Percentiles rank a stretch among this genome's conserved stretches.
Evolutionary conservation across 2,113 vertebrate genomes (phyloP).

Genomic region (Nothoprocta pentlandii): DNA sequence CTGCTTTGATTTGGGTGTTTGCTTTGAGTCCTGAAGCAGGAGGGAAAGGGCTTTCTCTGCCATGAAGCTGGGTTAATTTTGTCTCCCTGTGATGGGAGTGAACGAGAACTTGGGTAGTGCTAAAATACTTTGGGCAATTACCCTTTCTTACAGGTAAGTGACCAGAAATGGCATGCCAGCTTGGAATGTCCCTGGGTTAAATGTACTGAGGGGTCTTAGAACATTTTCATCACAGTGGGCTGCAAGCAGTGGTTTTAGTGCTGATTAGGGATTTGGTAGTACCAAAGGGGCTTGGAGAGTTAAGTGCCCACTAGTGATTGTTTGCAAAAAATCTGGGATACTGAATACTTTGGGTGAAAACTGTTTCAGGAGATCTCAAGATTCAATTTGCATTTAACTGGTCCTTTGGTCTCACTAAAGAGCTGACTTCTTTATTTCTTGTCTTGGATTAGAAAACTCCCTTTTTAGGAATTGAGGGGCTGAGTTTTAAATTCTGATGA

Average conservation of each 20-base stretch:
- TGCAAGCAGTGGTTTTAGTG: neutral
- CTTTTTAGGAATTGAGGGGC: neutral
- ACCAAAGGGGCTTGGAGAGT: neutral
- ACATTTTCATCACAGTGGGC: neutral
- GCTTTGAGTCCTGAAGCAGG: neutral
- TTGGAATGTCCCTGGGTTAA: neutral
- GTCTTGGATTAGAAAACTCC: neutral
- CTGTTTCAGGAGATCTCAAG: conserved; percentile 5
- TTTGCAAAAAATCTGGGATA: neutral
- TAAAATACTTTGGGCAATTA: neutral
- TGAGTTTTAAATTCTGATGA: neutral
- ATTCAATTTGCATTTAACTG: neutral
- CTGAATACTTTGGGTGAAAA: neutral
- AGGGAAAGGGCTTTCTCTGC: neutral
- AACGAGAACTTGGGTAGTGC: neutral
- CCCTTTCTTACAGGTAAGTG: neutral
- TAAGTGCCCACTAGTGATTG: neutral
- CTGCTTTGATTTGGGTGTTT: neutral
- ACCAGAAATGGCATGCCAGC: neutral
- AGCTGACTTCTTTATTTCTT: neutral
- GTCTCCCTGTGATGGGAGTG: neutral
- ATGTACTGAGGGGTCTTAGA: neutral
- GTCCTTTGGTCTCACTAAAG: neutral
- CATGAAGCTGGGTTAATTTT: neutral
- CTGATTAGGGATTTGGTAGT: neutral